Conservation (phyloP, 2,888 invertebrate genomes). For the Ochlodes sylvanus region DNA sequence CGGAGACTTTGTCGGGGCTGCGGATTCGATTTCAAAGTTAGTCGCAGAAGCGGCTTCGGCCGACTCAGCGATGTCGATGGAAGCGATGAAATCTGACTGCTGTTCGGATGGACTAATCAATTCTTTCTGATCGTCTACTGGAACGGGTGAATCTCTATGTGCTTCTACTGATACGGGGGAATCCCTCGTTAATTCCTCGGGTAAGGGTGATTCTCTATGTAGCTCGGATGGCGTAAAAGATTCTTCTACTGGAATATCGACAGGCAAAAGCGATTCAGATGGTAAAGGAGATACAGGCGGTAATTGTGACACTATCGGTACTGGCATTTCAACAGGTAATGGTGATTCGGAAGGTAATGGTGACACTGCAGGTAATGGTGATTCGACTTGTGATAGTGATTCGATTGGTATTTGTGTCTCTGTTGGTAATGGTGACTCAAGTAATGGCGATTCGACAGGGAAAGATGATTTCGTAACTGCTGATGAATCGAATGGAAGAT, state of each 20-base stretch:
- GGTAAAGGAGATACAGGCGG: conserved; percentile 44
- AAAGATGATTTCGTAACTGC: conserved; percentile 14
- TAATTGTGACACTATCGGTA: conserved; percentile 43
- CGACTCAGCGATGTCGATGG: conserved; percentile 13
- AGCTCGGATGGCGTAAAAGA: conserved; percentile 15
- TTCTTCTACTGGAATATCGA: conserved; percentile 34
- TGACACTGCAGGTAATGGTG: conserved; percentile 45
- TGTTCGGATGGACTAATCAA: conserved; percentile 32
- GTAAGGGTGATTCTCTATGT: conserved; percentile 25
- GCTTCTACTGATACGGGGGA: conserved; percentile 28
- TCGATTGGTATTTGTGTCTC: conserved; percentile 50
- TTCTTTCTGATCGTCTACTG: conserved; percentile 40
- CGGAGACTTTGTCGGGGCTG: conserved; percentile 41
- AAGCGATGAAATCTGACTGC: conserved; percentile 13
- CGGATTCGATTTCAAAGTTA: conserved; percentile 44
- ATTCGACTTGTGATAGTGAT: conserved; percentile 47
- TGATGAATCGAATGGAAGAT: conserved; percentile 10
- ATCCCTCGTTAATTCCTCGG: conserved; percentile 35
- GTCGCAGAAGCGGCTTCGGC: conserved; percentile 32
- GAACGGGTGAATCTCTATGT: conserved; percentile 39
- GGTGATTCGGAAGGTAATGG: conserved; percentile 43
- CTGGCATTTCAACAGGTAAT: conserved; percentile 51
- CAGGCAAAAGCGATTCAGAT: conserved; percentile 41
- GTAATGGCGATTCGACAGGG: conserved; percentile 38
- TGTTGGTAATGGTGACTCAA: conserved; percentile 47